Conservation (phyloP, 1,140 invertebrate genomes). For the Campoletis sonorensis region DNA sequence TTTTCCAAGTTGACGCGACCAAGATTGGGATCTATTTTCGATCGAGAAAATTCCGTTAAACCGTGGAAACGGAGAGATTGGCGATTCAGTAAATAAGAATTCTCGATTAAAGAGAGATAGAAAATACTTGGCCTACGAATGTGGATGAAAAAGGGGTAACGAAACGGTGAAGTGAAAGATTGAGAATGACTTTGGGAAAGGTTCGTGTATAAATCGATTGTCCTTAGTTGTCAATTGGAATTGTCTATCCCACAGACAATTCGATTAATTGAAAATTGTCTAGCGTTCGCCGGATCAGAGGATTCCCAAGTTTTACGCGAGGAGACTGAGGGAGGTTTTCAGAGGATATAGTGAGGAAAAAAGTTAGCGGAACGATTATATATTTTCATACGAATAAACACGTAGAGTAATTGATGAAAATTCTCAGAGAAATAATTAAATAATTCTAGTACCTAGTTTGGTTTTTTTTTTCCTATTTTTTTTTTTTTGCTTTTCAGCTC, state of each 20-base stretch:
- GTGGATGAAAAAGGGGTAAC: background rate
- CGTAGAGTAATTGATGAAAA: constrained; percentile 45
- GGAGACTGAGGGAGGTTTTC: constrained; percentile 26
- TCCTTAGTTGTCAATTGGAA: background rate
- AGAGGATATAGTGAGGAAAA: background rate
- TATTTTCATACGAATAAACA: background rate
- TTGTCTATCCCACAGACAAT: constrained; percentile 10
- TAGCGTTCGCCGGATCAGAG: constrained; percentile 4
- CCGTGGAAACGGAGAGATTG: background rate
- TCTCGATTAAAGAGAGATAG: constrained; percentile 16
- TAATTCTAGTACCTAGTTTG: constrained; percentile 50
- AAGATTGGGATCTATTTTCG: constrained; percentile 6
- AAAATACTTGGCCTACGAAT: background rate
- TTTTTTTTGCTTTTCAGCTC: constrained; percentile 51
- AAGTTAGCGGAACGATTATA: background rate
- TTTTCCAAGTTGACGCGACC: background rate
- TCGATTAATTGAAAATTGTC: constrained; percentile 34
- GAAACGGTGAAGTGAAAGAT: background rate
- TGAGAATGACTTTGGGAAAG: background rate
- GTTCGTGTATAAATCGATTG: background rate
- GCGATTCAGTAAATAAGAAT: background rate
- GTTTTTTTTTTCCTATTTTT: constrained; percentile 50
- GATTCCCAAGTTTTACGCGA: constrained; percentile 50
- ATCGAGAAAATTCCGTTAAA: background rate
- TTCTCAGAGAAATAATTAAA: constrained; percentile 60